phyloP scores from a whole-genome alignment of 92 coral and sea anemone genomes.

The Parazoanthus swiftii region DNA sequence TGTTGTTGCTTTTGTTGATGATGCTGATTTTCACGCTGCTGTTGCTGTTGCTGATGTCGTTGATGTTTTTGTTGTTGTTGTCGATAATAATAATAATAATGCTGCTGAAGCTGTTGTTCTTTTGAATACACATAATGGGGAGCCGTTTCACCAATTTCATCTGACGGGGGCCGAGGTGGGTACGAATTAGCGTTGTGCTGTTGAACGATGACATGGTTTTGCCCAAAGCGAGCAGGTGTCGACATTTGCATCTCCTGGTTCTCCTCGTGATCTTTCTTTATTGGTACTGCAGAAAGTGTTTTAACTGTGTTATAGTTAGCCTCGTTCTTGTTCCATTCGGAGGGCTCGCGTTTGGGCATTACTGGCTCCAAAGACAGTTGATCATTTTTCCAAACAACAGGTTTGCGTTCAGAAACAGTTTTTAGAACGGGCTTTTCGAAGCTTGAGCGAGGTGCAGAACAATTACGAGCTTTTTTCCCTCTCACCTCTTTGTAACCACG shows the following conservation, averaged over 20 bases:
- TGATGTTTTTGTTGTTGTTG: neutral
- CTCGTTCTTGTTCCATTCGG: neutral
- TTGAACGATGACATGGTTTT: neutral
- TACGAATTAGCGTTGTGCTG: neutral
- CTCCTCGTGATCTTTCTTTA: neutral
- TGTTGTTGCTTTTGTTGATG: neutral
- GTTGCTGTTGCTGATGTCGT: neutral
- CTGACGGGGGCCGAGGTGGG: neutral
- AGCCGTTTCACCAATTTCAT: neutral
- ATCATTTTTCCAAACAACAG: neutral
- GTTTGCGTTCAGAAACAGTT: neutral
- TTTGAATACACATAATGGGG: neutral
- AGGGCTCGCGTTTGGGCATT: neutral
- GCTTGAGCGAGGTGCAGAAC: neutral
- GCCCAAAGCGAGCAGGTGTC: neutral
- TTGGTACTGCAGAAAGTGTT: neutral
- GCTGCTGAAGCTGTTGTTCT: neutral
- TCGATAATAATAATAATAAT: neutral
- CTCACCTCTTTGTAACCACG: neutral
- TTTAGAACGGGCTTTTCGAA: neutral
- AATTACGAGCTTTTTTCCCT: too few species aligned
- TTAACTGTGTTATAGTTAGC: neutral
- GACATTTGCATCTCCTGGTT: neutral
- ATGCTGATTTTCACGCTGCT: neutral
- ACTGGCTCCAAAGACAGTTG: neutral